Percentiles rank a stretch among this genome's conserved stretches.
Evolutionary conservation across 2,113 vertebrate species (phyloP).

Genomic region (Macrotus californicus): DNA sequence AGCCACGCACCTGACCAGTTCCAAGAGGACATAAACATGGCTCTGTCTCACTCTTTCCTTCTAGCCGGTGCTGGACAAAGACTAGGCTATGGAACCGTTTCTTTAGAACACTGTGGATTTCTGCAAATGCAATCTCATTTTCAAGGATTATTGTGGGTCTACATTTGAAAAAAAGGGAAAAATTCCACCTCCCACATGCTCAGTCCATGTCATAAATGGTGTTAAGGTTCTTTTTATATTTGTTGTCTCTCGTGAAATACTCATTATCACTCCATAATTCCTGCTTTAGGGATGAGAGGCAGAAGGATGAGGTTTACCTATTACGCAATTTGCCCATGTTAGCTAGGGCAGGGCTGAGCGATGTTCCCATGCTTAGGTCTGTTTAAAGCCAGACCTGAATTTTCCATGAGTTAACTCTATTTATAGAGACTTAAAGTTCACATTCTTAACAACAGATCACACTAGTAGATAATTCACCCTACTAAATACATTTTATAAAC

Average conservation of each 20-base stretch:
- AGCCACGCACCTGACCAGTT: neutral
- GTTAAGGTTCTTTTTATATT: neutral
- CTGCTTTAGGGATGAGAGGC: neutral
- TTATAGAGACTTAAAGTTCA: neutral
- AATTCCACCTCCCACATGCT: neutral
- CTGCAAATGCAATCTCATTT: neutral
- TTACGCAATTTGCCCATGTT: neutral
- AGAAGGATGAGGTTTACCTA: neutral
- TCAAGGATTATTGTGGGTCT: neutral
- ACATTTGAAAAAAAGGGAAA: neutral
- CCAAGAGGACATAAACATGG: neutral
- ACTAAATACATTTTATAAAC: neutral
- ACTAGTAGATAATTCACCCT: neutral
- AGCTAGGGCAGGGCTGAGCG: neutral
- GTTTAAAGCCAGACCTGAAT: neutral
- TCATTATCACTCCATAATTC: neutral
- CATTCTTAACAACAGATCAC: neutral
- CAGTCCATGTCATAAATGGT: neutral
- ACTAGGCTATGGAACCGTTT: neutral
- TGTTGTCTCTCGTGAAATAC: neutral
- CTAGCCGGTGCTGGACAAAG: neutral
- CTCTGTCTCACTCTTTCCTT: neutral
- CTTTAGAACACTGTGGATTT: neutral
- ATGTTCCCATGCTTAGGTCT: neutral
- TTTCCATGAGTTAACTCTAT: neutral